Evolutionary conservation across 2,888 invertebrate species (phyloP).

Genomic region (Dusona sp.): DNA sequence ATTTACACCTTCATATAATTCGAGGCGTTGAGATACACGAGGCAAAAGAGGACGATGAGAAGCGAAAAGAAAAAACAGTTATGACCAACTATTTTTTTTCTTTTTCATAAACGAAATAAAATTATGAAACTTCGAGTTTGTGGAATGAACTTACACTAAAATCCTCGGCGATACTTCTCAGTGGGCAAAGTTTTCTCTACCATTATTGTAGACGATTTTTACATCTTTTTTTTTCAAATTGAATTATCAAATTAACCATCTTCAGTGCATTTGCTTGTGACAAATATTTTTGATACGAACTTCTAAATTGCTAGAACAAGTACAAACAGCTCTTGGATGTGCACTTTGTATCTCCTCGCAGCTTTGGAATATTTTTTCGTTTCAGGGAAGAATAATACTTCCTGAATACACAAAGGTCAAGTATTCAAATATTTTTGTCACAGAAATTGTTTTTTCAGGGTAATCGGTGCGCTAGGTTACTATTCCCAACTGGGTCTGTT

Average conservation of each 20-base stretch:
- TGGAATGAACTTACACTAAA: not conserved
- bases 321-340: not conserved
- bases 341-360: not conserved
- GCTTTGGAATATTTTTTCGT: not conserved
- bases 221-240: not conserved
- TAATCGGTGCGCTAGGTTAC: not conserved
- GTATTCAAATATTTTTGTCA: constrained; percentile 1
- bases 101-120: not conserved
- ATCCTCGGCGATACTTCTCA: not conserved
- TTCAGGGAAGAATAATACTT: not conserved
- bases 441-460: not conserved
- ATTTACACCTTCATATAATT: constrained; percentile 65
- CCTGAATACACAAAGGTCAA: not conserved
- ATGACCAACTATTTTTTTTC: not conserved
- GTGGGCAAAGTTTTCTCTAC: not conserved
- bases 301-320: not conserved
- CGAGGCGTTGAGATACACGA: constrained; percentile 50
- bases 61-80: not conserved
- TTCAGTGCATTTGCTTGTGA: not conserved
- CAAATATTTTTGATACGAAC: not conserved
- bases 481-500: not conserved
- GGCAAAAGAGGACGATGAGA: constrained; percentile 8
- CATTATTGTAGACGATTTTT: not conserved
- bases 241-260: not conserved
- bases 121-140: not conserved